Conservation (phyloP, 1,140 invertebrate genomes). For the Cyclargus thomasi region DNA sequence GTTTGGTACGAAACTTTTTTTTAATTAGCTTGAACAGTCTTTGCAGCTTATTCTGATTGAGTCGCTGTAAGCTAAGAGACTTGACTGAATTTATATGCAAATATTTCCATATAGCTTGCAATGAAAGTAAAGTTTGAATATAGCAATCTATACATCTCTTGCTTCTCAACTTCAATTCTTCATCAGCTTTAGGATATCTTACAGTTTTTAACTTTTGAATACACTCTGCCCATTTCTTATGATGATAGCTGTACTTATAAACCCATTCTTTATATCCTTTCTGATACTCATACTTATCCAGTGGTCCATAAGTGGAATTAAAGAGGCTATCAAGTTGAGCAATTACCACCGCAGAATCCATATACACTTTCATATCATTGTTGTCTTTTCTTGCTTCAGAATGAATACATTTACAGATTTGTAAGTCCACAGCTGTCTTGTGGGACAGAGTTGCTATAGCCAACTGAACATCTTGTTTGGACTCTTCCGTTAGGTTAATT, state of each 20-base stretch:
- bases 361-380: background rate
- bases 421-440: too few relatives aligned
- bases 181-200: background rate
- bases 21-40: background rate
- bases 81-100: background rate
- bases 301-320: background rate
- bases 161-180: background rate
- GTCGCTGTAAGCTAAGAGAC: background rate
- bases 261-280: background rate
- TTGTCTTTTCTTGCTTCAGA: background rate
- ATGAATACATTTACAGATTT: too few relatives aligned
- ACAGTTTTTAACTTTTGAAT: background rate
- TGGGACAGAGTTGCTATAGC: background rate
- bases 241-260: background rate
- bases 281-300: background rate
- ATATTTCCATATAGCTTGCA: background rate
- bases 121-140: background rate
- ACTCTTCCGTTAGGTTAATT: background rate
- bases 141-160: background rate
- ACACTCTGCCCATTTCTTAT: background rate
- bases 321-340: background rate
- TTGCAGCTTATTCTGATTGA: background rate
- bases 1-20: background rate
- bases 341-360: background rate
- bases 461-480: background rate